These are phyloP conservation scores for Lynx canadensis DNA, from an alignment of 2,113 vertebrate genomes.

Conservation along the genomic window DNA sequence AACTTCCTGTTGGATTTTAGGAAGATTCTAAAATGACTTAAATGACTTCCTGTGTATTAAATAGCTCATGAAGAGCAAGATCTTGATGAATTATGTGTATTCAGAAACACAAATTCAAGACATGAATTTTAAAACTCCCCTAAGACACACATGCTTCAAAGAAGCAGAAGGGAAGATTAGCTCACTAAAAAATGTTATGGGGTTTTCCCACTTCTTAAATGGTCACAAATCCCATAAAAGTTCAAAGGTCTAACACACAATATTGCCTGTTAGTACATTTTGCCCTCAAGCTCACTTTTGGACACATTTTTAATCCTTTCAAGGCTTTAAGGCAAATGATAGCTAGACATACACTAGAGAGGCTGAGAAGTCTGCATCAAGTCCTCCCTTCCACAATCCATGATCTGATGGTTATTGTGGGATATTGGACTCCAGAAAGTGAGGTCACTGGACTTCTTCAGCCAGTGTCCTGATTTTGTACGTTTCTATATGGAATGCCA, in stretches of 20 bases:
- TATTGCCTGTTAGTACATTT: not conserved
- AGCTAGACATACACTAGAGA: not conserved
- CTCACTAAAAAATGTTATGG: constrained; percentile 15
- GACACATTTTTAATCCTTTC: constrained; percentile 28
- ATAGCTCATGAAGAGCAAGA: constrained; percentile 55
- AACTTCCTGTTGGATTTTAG: constrained; percentile 63
- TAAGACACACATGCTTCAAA: constrained; percentile 49
- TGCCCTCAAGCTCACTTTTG: not conserved
- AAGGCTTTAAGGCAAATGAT: not conserved
- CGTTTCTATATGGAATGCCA: not conserved
- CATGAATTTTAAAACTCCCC: constrained; percentile 64
- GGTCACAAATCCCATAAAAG: constrained; percentile 34
- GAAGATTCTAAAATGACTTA: constrained; percentile 63
- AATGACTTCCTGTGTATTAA: constrained; percentile 70
- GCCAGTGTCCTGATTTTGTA: not conserved
- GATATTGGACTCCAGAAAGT: not conserved
- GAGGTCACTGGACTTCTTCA: not conserved
- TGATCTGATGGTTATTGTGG: not conserved
- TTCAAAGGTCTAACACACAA: constrained; percentile 1
- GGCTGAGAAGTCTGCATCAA: not conserved
- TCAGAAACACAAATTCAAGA: constrained; percentile 64
- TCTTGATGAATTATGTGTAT: constrained; percentile 72
- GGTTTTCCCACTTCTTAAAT: not conserved
- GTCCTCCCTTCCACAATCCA: not conserved
- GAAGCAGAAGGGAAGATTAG: constrained; percentile 33